phyloP scores from a whole-genome alignment of 2,888 invertebrate genomes.

The Eupelmus urozonus region DNA sequence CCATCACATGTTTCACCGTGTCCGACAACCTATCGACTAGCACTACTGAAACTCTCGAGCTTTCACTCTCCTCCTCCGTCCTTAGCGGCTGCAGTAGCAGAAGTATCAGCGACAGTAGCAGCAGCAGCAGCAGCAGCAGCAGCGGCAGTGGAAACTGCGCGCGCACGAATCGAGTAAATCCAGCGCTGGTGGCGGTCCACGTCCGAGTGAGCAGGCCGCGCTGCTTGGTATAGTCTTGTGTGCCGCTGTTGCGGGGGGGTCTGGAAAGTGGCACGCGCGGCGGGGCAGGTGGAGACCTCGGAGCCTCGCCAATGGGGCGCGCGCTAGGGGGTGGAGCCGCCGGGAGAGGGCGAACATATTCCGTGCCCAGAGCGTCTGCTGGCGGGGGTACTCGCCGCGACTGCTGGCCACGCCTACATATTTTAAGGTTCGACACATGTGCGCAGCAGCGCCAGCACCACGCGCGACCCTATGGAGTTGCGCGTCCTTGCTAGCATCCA shows the following conservation, averaged over 20 bases:
- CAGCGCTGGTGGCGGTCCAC: slow-evolving; percentile 69
- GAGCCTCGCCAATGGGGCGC: slow-evolving; percentile 72
- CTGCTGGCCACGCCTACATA: slow-evolving; percentile 77
- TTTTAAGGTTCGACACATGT: slow-evolving; percentile 78
- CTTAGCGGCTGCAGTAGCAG: slow-evolving; percentile 11
- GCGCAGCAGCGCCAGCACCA: slow-evolving; percentile 64
- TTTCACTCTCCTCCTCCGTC: no score
- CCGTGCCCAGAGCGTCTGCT: slow-evolving; percentile 76
- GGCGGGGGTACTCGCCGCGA: slow-evolving; percentile 7
- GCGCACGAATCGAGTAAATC: slow-evolving; percentile 34
- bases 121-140: not conserved
- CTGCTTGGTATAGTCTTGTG: no score
- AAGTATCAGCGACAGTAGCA: not conserved
- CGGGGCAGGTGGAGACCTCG: slow-evolving; percentile 73
- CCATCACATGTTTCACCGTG: slow-evolving; percentile 33
- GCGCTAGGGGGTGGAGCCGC: slow-evolving; percentile 72
- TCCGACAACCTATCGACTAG: slow-evolving; percentile 24
- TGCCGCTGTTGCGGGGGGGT: slow-evolving; percentile 74
- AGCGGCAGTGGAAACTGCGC: not conserved
- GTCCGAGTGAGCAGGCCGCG: slow-evolving; percentile 74
- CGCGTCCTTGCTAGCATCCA: slow-evolving; percentile 40
- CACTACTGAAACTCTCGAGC: slow-evolving; percentile 34
- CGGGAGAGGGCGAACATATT: slow-evolving; percentile 72
- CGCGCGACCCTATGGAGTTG: slow-evolving; percentile 48
- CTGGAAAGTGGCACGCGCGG: slow-evolving; percentile 66